phyloP scores from a whole-genome alignment of 2,888 invertebrate genomes.

The Melanostoma mellinum region DNA sequence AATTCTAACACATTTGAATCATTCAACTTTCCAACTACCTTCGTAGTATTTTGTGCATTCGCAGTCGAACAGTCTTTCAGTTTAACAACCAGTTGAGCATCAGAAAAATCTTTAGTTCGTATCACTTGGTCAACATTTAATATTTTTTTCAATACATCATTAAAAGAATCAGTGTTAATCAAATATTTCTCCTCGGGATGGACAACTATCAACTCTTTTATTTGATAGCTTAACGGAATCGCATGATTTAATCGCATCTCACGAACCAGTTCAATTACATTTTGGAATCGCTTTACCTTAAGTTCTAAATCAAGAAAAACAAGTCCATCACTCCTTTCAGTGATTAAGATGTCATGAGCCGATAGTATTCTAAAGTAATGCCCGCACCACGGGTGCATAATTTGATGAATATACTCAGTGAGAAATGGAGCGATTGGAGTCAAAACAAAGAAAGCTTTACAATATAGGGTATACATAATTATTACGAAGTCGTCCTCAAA shows the following conservation, averaged over 20 bases:
- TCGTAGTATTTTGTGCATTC: no score
- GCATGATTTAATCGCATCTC: constrained; percentile 94
- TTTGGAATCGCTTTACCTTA: constrained; percentile 94
- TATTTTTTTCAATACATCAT: no score
- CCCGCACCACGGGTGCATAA: constrained; percentile 1
- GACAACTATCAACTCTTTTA: constrained; percentile 95
- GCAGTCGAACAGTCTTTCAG: no score
- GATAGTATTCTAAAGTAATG: constrained; percentile 84
- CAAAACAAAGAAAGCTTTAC: constrained; percentile 86
- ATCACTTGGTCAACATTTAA: no score
- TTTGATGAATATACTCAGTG: constrained; percentile 94
- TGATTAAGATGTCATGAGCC: constrained; percentile 93
- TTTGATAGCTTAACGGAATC: constrained; percentile 95
- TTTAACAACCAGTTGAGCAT: no score
- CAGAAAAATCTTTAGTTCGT: no score
- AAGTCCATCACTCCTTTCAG: constrained; percentile 84
- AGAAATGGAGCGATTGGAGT: constrained; percentile 98
- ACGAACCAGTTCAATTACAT: constrained; percentile 94
- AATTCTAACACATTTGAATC: no score
- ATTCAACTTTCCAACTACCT: no score
- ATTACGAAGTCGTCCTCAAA: constrained; percentile 79
- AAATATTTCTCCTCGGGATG: constrained; percentile 90
- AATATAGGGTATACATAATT: constrained; percentile 20
- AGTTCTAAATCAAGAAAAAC: constrained; percentile 92
- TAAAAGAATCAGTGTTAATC: constrained; percentile 82